Conservation (phyloP, 1,140 invertebrate genomes). For the Littorina saxatilis region DNA sequence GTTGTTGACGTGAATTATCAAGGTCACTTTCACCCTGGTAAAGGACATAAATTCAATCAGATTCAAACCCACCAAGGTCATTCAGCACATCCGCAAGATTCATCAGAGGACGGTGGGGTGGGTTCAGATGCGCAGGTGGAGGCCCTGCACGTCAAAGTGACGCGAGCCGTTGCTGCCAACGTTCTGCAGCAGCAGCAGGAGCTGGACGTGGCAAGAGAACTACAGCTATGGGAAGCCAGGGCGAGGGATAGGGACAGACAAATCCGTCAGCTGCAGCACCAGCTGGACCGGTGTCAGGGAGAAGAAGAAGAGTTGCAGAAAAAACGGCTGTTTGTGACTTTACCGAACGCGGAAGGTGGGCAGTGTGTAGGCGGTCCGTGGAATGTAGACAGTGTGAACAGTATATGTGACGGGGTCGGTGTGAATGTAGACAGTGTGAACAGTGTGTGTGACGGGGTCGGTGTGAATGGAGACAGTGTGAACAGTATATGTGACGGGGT, state of each 20-base stretch:
- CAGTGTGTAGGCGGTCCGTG: too few species aligned
- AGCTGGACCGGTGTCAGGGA: constrained; percentile 72
- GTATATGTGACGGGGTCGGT: too few species aligned
- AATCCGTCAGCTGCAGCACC: constrained; percentile 81
- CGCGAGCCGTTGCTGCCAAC: constrained; percentile 60
- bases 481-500: too few species aligned
- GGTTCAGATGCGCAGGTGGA: background rate
- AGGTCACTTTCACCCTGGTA: background rate
- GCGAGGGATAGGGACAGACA: constrained; percentile 81
- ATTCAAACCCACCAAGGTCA: background rate
- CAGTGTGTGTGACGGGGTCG: too few species aligned
- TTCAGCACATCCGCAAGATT: background rate
- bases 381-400: too few species aligned
- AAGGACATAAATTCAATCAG: background rate
- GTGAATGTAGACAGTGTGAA: too few species aligned
- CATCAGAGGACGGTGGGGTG: background rate
- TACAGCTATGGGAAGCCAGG: constrained; percentile 81
- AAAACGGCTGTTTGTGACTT: too few species aligned
- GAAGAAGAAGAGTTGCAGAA: too few species aligned
- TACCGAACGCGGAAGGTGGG: too few species aligned
- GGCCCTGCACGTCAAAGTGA: constrained; percentile 46
- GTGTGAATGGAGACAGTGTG: too few species aligned
- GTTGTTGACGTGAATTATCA: too few species aligned
- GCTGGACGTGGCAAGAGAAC: constrained; percentile 80
- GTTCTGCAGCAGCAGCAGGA: constrained; percentile 80